Conservation (phyloP, 2,797 vertebrate species). For the Numenius phaeopus region DNA sequence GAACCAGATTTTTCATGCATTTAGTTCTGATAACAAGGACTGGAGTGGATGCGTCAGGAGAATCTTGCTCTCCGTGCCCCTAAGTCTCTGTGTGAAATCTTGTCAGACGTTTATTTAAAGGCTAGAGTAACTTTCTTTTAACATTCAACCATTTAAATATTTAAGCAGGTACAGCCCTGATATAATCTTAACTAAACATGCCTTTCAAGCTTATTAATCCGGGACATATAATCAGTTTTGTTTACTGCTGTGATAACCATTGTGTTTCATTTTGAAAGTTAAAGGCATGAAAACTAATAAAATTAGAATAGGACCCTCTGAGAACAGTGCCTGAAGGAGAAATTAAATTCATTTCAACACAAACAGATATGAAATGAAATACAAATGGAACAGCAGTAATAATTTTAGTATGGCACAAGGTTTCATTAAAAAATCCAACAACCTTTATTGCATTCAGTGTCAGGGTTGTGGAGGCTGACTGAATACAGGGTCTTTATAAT, state of each 20-base stretch:
- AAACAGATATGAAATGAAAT: conserved; percentile 37
- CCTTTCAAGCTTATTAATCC: conserved; percentile 3
- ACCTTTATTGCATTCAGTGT: not conserved
- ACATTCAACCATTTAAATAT: not conserved
- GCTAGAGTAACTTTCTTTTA: not conserved
- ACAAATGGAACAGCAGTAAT: conserved; percentile 29
- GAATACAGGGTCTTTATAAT: not conserved
- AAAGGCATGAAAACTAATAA: conserved; percentile 30
- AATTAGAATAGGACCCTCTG: conserved; percentile 17
- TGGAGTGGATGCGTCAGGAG: not conserved
- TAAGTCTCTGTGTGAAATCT: not conserved
- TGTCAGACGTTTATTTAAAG: conserved; percentile 1
- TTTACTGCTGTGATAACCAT: conserved; percentile 3
- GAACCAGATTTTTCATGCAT: not conserved
- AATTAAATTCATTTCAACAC: conserved; percentile 51
- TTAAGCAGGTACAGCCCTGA: not conserved
- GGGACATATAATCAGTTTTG: conserved; percentile 7
- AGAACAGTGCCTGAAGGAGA: conserved; percentile 26
- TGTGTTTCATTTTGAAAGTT: conserved; percentile 48
- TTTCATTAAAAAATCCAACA: conserved; percentile 33
- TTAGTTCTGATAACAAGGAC: not conserved
- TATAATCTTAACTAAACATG: conserved; percentile 30
- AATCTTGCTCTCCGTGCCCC: not conserved
- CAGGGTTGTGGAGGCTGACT: not conserved
- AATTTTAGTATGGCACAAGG: not conserved